These are phyloP conservation scores for Nycticorax nycticorax DNA, from an alignment of 2,113 vertebrate species.

Conservation along the genomic window DNA sequence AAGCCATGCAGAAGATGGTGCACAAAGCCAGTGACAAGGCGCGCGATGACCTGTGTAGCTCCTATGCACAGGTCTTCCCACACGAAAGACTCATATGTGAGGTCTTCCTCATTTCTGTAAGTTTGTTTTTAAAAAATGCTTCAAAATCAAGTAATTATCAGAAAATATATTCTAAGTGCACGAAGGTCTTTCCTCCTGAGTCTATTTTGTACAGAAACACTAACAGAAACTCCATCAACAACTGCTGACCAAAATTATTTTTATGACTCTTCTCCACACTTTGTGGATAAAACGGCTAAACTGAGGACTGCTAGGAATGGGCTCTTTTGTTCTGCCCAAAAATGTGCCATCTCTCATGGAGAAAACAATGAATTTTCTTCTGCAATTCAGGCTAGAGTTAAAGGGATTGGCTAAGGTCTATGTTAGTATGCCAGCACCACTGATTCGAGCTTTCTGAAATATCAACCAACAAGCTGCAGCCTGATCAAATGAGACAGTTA, in stretches of 20 bases:
- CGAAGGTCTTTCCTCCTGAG: rapidly evolving
- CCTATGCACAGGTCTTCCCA: not conserved
- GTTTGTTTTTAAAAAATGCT: not conserved
- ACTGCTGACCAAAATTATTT: not conserved
- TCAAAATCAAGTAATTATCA: not conserved
- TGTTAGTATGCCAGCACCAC: not conserved
- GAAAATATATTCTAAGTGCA: not conserved
- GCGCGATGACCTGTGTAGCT: not conserved
- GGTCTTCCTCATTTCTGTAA: not conserved
- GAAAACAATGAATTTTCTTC: not conserved
- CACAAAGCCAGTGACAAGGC: not conserved
- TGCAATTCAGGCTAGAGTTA: not conserved
- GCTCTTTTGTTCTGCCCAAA: not conserved
- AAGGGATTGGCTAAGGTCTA: not conserved
- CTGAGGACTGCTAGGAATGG: not conserved
- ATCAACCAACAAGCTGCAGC: not conserved
- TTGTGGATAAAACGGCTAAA: not conserved
- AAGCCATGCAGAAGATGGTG: not conserved
- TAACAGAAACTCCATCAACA: not conserved
- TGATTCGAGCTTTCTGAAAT: not conserved
- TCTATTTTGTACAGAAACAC: not conserved
- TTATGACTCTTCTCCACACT: not conserved
- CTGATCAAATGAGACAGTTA: not conserved
- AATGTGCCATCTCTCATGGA: not conserved
- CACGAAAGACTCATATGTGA: not conserved